Percentiles rank a stretch among this genome's conserved stretches.
These are phyloP conservation scores for Pitangus sulphuratus DNA, from an alignment of 2,797 vertebrate genomes.

Conservation along the genomic window DNA sequence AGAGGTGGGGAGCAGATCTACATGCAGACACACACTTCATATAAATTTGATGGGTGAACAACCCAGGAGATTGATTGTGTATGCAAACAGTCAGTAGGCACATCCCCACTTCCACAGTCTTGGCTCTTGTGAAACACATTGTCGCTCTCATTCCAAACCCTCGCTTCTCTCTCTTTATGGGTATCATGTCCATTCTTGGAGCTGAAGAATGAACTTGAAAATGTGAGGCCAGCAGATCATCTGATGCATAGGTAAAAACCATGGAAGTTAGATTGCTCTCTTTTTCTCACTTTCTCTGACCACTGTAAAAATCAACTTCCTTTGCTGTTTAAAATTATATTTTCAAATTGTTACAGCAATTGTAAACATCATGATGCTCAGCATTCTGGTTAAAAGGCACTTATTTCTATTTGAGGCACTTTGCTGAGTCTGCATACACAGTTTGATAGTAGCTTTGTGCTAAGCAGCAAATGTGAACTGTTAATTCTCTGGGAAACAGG, in stretches of 20 bases:
- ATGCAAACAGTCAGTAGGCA: neutral
- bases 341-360: neutral
- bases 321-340: neutral
- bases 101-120: neutral
- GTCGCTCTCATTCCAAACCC: neutral
- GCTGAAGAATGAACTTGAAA: neutral
- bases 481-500: neutral
- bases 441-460: neutral
- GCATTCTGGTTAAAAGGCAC: neutral
- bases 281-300: neutral
- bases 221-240: neutral
- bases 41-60: neutral
- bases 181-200: neutral
- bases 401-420: conserved; percentile 4
- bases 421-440: neutral
- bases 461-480: neutral
- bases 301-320: neutral
- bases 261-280: neutral
- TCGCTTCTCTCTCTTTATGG: neutral
- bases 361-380: neutral
- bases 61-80: neutral
- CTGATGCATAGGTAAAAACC: neutral
- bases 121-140: neutral
- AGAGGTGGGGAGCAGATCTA: neutral
- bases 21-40: neutral